These are phyloP conservation scores for Siniperca chuatsi DNA, from an alignment of 2,113 vertebrate species.

Conservation along the genomic window DNA sequence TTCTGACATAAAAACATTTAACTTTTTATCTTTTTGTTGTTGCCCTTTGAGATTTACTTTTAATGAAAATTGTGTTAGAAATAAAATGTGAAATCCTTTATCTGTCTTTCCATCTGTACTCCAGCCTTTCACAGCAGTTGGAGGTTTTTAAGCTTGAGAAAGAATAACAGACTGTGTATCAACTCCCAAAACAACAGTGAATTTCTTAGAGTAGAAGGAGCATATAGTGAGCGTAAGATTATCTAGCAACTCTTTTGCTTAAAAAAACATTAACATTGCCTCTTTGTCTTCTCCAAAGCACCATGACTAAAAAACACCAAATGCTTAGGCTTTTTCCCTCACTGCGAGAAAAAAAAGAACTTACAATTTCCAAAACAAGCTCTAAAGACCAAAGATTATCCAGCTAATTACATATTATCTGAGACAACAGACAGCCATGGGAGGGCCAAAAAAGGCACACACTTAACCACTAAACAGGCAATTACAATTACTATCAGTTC, in stretches of 20 bases:
- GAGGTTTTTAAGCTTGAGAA: constrained; percentile 21
- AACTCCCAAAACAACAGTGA: background rate
- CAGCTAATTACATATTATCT: constrained; percentile 75
- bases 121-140: constrained; percentile 2
- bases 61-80: constrained; percentile 32
- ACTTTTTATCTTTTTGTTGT: constrained; percentile 35
- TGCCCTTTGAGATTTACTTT: constrained; percentile 36
- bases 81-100: constrained; percentile 27
- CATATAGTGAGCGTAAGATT: background rate
- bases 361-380: constrained; percentile 52
- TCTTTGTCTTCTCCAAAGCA: background rate
- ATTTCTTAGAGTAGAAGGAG: background rate
- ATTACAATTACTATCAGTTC: constrained; percentile 77
- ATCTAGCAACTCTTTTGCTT: constrained; percentile 1
- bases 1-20: constrained; percentile 33
- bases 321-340: background rate
- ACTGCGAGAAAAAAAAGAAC: constrained; percentile 20
- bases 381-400: constrained; percentile 69
- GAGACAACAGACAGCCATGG: constrained; percentile 55
- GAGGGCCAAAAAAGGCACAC: constrained; percentile 56
- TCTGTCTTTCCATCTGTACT: constrained; percentile 23
- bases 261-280: background rate
- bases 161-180: constrained; percentile 11
- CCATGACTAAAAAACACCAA: background rate
- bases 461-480: constrained; percentile 67